These are phyloP conservation scores for Pundamilia nyererei DNA, from an alignment of 2,113 vertebrate genomes.

Conservation along the genomic window DNA sequence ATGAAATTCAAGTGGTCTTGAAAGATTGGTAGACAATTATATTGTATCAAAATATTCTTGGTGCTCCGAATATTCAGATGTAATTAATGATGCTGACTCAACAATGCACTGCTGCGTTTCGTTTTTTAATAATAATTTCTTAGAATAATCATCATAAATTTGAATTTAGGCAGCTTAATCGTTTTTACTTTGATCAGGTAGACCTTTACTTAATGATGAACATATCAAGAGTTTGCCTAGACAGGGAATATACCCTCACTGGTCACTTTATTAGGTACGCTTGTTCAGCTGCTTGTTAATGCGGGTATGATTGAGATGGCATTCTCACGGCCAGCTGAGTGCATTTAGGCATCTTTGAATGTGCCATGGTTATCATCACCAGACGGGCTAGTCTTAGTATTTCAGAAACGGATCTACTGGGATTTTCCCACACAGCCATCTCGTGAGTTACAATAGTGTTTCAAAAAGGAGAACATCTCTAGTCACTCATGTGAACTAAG, in stretches of 20 bases:
- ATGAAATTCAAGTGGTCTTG: not conserved
- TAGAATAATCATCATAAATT: not conserved
- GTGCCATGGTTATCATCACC: not conserved
- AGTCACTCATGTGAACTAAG: not conserved
- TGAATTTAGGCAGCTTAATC: not conserved
- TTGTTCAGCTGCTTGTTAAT: not conserved
- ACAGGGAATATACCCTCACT: not conserved
- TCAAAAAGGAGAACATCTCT: not conserved
- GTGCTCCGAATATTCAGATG: not conserved
- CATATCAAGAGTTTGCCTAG: conserved; percentile 12
- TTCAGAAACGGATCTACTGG: not conserved
- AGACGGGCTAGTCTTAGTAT: not conserved
- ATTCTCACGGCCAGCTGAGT: not conserved
- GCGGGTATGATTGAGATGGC: fast-evolving
- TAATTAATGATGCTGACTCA: not conserved
- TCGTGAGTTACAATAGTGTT: not conserved
- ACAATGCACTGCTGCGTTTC: not conserved
- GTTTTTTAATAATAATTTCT: not conserved
- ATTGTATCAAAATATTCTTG: not conserved
- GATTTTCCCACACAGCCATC: not conserved
- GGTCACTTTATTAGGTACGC: not conserved
- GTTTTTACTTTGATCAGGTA: not conserved
- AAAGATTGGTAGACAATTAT: not conserved
- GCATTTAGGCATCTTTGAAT: not conserved
- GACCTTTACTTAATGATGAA: not conserved